A percentile compares a stretch with the other conserved stretches of the same genome.
Conservation (phyloP, 2,888 invertebrate genomes). For the Scaeva pyrastri region DNA sequence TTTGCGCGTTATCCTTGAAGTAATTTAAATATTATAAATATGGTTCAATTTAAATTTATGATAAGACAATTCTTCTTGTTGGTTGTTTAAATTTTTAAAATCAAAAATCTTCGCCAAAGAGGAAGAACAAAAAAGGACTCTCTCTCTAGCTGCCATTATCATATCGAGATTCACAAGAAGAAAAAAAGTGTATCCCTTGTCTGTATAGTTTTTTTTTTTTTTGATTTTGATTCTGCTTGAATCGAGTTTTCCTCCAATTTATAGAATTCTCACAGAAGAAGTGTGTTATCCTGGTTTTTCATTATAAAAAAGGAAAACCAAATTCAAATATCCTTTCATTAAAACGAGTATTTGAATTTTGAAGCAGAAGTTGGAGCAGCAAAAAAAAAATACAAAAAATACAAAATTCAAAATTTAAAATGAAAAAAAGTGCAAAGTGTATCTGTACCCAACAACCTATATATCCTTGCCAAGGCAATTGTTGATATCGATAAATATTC, state of each 20-base stretch:
- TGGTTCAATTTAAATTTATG: neutral
- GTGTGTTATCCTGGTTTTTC: slow-evolving; percentile 16
- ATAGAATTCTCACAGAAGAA: slow-evolving; percentile 9
- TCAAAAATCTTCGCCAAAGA: slow-evolving; percentile 16
- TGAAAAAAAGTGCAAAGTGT: slow-evolving; percentile 48
- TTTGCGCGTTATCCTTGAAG: slow-evolving; percentile 63
- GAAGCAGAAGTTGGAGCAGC: neutral
- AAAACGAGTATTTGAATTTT: neutral
- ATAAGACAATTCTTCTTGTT: slow-evolving; percentile 5
- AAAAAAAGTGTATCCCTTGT: slow-evolving; percentile 71
- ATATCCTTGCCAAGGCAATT: slow-evolving; percentile 56
- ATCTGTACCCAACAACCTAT: slow-evolving; percentile 20
- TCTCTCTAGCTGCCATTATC: slow-evolving; percentile 37
- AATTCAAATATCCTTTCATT: neutral
- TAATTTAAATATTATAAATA: slow-evolving; percentile 24
- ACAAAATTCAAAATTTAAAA: neutral
- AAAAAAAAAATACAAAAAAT: slow-evolving; percentile 2
- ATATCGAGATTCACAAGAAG: slow-evolving; percentile 3
- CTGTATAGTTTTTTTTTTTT: slow-evolving; percentile 18
- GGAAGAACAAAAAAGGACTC: slow-evolving; percentile 15
- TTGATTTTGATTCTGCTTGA: neutral
- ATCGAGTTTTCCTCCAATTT: neutral
- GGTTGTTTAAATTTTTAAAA: neutral
- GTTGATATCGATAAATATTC: slow-evolving; percentile 65
- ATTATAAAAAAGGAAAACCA: neutral